These are phyloP conservation scores for Epizoanthus rinbou DNA, from an alignment of 92 coral and sea anemone species.

Conservation along the genomic window DNA sequence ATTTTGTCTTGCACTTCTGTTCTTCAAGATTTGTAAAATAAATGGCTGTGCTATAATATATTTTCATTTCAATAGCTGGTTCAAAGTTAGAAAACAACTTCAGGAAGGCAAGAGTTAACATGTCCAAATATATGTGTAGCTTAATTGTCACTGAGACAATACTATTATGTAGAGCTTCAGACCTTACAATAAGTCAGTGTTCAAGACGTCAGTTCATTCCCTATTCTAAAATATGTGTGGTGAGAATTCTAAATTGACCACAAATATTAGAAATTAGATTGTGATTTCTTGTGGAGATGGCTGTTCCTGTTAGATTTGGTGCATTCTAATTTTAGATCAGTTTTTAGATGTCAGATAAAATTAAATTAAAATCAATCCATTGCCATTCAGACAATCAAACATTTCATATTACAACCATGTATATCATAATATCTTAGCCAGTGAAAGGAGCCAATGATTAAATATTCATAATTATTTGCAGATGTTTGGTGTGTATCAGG, in stretches of 20 bases:
- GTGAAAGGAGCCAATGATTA: conserved; percentile 9
- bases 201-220: neutral
- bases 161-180: too few relatives aligned
- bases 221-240: conserved; percentile 12
- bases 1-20: too few relatives aligned
- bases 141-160: neutral
- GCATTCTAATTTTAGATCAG: neutral
- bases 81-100: too few relatives aligned
- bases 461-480: conserved; percentile 38
- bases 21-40: too few relatives aligned
- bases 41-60: too few relatives aligned
- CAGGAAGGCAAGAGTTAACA: neutral
- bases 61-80: too few relatives aligned
- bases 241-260: conserved; percentile 1
- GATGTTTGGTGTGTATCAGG: conserved; percentile 8
- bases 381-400: neutral
- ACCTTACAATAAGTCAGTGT: neutral
- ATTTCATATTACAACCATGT: neutral
- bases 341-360: neutral
- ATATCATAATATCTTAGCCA: conserved; percentile 6
- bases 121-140: neutral
- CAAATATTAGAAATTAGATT: conserved; percentile 19
- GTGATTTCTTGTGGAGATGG: neutral
- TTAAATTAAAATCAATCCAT: neutral
- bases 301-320: neutral